Evolutionary conservation across 64 coral and sea anemone genomes (phyloP).

Genomic region (Pocillopora verrucosa): DNA sequence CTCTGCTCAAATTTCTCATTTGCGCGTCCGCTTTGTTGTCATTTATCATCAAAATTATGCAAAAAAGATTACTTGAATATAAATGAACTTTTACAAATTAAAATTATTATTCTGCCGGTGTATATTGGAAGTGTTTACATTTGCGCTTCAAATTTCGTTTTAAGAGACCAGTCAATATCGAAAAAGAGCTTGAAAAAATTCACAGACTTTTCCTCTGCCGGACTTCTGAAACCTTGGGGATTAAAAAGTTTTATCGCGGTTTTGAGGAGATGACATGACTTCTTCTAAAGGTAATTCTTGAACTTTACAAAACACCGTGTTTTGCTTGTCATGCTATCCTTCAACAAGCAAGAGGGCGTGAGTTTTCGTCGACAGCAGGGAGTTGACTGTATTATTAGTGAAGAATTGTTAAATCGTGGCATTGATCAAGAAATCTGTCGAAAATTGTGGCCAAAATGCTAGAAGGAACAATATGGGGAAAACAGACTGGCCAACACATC

Average conservation of each 20-base stretch:
- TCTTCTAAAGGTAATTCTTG: background rate
- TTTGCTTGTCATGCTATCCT: background rate
- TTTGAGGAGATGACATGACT: background rate
- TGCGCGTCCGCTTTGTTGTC: background rate
- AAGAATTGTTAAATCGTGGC: background rate
- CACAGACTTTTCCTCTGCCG: background rate
- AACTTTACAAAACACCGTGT: constrained; percentile 4
- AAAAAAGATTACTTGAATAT: background rate
- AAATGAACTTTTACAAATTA: background rate
- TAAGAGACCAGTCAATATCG: background rate
- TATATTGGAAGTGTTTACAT: constrained; percentile 6
- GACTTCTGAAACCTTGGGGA: background rate
- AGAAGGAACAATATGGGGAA: background rate
- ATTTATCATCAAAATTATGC: background rate
- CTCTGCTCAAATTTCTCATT: background rate
- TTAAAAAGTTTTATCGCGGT: background rate
- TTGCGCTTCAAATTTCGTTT: background rate
- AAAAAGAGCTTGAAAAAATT: background rate
- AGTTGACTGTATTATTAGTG: background rate
- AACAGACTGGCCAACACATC: too few relatives aligned
- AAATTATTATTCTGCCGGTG: background rate
- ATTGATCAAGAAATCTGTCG: background rate
- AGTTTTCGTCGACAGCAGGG: background rate
- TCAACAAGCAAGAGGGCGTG: background rate
- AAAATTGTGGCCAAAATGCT: background rate